phyloP scores from a whole-genome alignment of 2,113 vertebrate genomes.

The Platycercus adscitus region DNA sequence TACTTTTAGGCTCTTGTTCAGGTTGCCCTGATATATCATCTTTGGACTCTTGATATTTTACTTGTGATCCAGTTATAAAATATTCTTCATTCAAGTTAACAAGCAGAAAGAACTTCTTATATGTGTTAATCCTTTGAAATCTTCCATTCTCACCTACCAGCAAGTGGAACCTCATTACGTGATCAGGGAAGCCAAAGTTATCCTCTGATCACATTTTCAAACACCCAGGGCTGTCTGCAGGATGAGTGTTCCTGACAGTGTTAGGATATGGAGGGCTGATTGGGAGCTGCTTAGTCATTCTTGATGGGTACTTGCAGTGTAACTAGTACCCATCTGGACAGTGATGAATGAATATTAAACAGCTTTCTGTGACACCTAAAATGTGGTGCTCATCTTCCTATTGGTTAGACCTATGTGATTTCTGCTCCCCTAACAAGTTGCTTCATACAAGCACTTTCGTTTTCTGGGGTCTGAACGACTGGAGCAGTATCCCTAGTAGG shows the following conservation, averaged over 20 bases:
- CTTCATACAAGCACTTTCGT: background rate
- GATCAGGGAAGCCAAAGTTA: background rate
- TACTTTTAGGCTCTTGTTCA: background rate
- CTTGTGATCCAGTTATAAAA: background rate
- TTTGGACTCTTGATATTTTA: background rate
- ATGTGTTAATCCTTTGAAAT: background rate
- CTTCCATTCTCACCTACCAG: background rate
- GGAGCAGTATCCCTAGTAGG: background rate
- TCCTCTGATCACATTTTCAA: background rate
- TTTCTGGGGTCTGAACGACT: background rate
- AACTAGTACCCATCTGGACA: background rate
- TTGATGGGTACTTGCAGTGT: background rate
- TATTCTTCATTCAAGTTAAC: background rate
- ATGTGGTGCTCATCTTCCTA: background rate
- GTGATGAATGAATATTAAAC: background rate
- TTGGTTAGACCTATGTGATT: background rate
- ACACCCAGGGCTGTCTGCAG: background rate
- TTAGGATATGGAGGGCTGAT: background rate
- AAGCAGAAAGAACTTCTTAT: background rate
- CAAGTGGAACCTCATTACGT: accelerated
- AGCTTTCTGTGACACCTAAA: background rate
- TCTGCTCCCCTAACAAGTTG: background rate
- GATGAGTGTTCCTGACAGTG: background rate
- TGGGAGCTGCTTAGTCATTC: background rate
- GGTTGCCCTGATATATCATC: background rate